Conservation (phyloP, 2,797 vertebrate genomes). For the Channallabes apus region DNA sequence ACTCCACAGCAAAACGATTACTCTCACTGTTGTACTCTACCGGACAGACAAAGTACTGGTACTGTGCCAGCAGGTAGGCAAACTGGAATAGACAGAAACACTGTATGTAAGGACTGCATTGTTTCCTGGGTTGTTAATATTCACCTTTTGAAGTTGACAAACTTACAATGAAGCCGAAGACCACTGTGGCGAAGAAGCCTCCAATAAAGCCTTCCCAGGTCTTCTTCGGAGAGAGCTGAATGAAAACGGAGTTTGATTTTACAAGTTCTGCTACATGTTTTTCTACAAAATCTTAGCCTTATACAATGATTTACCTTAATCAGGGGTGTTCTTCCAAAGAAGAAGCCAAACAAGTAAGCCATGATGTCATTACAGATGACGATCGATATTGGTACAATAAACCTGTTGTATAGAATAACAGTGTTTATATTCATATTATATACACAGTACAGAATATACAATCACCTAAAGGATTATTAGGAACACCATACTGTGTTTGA, state of each 20-base stretch:
- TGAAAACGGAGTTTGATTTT: slow-evolving; percentile 6
- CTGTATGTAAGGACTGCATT: not conserved
- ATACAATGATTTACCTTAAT: slow-evolving; percentile 84
- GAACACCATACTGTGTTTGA: no score
- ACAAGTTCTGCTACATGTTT: not conserved
- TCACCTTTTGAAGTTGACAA: not conserved
- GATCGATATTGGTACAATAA: slow-evolving; percentile 94
- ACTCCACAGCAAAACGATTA: slow-evolving; percentile 88
- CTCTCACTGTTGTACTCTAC: slow-evolving; percentile 91
- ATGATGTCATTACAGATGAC: slow-evolving; percentile 98
- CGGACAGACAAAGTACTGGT: slow-evolving; percentile 94
- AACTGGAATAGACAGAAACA: slow-evolving; percentile 71
- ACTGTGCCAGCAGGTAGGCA: slow-evolving; percentile 85
- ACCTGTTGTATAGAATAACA: slow-evolving; percentile 75
- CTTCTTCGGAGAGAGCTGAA: slow-evolving; percentile 95
- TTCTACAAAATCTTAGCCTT: not conserved
- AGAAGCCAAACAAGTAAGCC: slow-evolving; percentile 97
- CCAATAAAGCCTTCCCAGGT: slow-evolving; percentile 99
- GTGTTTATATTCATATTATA: slow-evolving; percentile 2
- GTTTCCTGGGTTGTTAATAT: not conserved
- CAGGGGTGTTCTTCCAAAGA: slow-evolving; percentile 95
- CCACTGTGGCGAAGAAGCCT: slow-evolving; percentile 92
- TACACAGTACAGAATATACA: not conserved
- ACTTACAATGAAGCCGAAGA: slow-evolving; percentile 94
- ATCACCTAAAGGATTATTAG: no score